A percentile compares a stretch with the other conserved stretches of the same genome.
phyloP scores from a whole-genome alignment of 2,113 vertebrate genomes.

The Lanius collurio region DNA sequence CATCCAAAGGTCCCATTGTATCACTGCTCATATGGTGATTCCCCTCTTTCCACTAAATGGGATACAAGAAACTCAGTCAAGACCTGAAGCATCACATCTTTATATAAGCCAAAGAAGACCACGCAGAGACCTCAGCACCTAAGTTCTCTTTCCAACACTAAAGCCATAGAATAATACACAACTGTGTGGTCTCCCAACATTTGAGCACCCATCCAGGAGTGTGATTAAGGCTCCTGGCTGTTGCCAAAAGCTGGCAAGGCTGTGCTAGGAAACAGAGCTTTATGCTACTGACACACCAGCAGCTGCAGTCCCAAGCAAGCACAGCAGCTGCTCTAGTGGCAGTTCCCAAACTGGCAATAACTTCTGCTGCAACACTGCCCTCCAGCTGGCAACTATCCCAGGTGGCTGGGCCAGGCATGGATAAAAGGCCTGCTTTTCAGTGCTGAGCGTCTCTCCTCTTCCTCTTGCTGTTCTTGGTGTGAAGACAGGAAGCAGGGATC shows the following conservation, averaged over 20 bases:
- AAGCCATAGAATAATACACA: not conserved
- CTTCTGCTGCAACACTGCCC: not conserved
- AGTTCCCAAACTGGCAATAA: not conserved
- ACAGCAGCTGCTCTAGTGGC: not conserved
- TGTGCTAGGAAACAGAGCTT: not conserved
- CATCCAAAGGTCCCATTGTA: not conserved
- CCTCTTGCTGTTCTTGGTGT: not conserved
- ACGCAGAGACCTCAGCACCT: not conserved
- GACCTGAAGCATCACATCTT: not conserved
- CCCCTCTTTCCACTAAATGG: not conserved
- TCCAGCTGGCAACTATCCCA: not conserved
- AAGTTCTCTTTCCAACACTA: not conserved
- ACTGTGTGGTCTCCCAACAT: not conserved
- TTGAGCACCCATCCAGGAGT: not conserved
- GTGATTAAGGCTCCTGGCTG: not conserved
- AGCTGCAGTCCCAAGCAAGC: not conserved
- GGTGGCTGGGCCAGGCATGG: not conserved
- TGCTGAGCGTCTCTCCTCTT: not conserved
- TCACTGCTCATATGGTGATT: not conserved
- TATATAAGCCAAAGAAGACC: not conserved
- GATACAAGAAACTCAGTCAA: not conserved
- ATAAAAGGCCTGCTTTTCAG: not conserved
- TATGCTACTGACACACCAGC: not conserved
- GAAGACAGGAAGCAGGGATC: not conserved
- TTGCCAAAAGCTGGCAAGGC: not conserved